Evolutionary conservation across 2,797 vertebrate species (phyloP).

Genomic region (Peromyscus melanophrys): DNA sequence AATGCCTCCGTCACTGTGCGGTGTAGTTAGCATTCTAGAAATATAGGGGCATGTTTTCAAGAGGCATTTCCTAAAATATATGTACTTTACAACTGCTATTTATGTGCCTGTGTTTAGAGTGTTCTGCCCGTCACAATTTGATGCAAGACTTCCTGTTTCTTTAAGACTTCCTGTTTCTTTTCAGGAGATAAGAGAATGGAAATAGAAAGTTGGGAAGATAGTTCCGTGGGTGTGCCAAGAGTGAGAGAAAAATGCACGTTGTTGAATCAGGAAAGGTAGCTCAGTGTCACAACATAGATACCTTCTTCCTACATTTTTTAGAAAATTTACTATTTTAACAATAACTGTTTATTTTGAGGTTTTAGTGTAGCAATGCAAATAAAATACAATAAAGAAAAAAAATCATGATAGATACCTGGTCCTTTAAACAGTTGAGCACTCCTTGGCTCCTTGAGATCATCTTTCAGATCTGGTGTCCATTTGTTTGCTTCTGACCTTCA

Average conservation of each 20-base stretch:
- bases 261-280: not conserved
- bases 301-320: not conserved
- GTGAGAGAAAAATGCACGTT: not conserved
- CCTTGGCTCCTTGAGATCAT: not conserved
- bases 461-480: not conserved
- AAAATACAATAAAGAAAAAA: not conserved
- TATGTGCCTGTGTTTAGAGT: not conserved
- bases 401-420: not conserved
- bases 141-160: not conserved
- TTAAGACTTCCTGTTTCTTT: not conserved
- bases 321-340: not conserved
- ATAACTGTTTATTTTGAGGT: not conserved
- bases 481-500: not conserved
- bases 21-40: not conserved
- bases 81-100: not conserved
- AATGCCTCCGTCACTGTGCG: not conserved
- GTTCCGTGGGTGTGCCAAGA: not conserved
- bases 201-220: not conserved
- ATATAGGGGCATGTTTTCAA: not conserved
- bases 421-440: not conserved
- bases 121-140: not conserved
- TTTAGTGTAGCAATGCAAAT: not conserved
- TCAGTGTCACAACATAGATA: not conserved
- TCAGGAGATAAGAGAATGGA: not conserved
- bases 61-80: conserved; percentile 4